phyloP scores from a whole-genome alignment of 2,797 vertebrate genomes.

The Phoxinus dragarum region DNA sequence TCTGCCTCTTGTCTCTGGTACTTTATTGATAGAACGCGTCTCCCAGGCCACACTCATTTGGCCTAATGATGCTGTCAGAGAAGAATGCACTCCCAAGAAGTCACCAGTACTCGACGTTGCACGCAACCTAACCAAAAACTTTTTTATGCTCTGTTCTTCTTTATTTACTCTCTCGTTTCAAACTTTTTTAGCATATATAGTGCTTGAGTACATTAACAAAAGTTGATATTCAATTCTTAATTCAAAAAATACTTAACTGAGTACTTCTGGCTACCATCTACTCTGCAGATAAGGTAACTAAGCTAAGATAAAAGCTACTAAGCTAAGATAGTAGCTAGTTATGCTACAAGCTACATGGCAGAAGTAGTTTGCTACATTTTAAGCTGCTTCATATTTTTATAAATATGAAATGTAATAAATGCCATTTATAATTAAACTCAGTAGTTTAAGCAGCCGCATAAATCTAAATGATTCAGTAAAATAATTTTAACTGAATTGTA shows the following conservation, averaged over 20 bases:
- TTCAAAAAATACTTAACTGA: slow-evolving; percentile 18
- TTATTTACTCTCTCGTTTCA: slow-evolving; percentile 42
- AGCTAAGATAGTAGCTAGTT: background rate
- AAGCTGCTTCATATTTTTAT: background rate
- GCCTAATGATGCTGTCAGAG: slow-evolving; percentile 65
- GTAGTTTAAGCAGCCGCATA: background rate
- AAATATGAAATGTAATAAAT: background rate
- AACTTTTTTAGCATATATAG: slow-evolving; percentile 31
- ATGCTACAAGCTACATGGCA: background rate
- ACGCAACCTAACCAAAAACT: slow-evolving; percentile 56
- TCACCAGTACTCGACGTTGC: slow-evolving; percentile 56
- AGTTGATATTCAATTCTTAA: slow-evolving; percentile 22
- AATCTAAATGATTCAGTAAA: background rate
- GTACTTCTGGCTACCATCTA: slow-evolving; percentile 1
- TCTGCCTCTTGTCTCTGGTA: slow-evolving; percentile 58
- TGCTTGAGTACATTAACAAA: slow-evolving; percentile 38
- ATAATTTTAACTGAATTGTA: background rate
- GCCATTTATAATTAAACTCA: background rate
- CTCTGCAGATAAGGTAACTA: background rate
- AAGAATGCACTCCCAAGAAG: slow-evolving; percentile 64
- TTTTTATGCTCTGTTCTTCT: slow-evolving; percentile 52
- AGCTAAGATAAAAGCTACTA: background rate
- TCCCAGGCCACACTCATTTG: slow-evolving; percentile 58
- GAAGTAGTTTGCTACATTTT: background rate
- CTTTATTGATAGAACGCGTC: slow-evolving; percentile 65